A percentile compares a stretch with the other conserved stretches of the same genome.
These are phyloP conservation scores for Eurois occulta DNA, from an alignment of 2,888 invertebrate genomes.

Conservation along the genomic window DNA sequence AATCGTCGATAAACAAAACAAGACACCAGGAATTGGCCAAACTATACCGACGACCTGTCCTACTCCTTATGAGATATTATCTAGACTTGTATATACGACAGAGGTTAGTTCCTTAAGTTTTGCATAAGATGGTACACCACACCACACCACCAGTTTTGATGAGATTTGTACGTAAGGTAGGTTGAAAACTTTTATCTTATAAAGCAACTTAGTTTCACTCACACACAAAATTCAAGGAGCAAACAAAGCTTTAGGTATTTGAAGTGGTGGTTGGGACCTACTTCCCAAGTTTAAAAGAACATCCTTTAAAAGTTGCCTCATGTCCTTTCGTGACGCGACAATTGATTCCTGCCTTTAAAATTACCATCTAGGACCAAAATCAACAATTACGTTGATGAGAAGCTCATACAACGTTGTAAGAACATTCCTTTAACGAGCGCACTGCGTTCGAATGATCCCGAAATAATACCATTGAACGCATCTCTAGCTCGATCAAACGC, in stretches of 20 bases:
- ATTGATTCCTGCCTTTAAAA: slow-evolving; percentile 18
- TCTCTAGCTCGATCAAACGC: slow-evolving; percentile 81
- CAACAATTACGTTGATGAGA: slow-evolving; percentile 62
- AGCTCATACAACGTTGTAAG: slow-evolving; percentile 54
- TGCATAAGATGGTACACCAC: too few relatives aligned
- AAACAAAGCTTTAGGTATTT: slow-evolving; percentile 2
- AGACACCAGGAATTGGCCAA: too few relatives aligned
- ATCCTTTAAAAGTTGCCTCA: background rate
- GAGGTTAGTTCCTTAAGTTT: background rate
- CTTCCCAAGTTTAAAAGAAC: background rate
- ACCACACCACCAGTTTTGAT: too few relatives aligned
- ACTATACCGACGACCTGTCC: background rate
- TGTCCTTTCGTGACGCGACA: slow-evolving; percentile 32
- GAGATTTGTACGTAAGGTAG: background rate
- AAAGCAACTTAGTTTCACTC: background rate
- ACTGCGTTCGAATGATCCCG: slow-evolving; percentile 66
- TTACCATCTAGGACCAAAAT: slow-evolving; percentile 34
- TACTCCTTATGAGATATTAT: background rate
- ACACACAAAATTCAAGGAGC: background rate
- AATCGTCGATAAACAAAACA: background rate
- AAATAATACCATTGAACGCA: slow-evolving; percentile 74
- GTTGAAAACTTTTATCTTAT: background rate
- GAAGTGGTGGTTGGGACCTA: background rate
- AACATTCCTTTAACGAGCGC: slow-evolving; percentile 57
- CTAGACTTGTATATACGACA: background rate